These are phyloP conservation scores for Strix aluco DNA, from an alignment of 2,113 vertebrate species.

Conservation along the genomic window DNA sequence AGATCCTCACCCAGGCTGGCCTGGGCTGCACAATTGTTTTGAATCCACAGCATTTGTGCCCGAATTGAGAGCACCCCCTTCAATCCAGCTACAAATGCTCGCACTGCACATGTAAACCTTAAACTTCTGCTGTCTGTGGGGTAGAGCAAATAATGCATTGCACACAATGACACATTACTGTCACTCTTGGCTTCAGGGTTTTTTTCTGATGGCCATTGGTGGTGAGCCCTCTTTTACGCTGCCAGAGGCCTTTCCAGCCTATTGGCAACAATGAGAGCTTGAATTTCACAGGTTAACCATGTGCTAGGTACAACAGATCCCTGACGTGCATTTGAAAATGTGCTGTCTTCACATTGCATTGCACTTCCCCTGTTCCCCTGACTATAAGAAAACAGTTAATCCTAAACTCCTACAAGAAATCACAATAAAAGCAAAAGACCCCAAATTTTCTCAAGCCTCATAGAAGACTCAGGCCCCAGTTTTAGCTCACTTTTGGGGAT, in stretches of 20 bases:
- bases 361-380: not conserved
- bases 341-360: not conserved
- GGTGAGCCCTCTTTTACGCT: not conserved
- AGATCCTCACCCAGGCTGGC: not conserved
- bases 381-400: not conserved
- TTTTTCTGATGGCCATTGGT: not conserved
- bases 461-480: not conserved
- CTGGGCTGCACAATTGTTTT: not conserved
- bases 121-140: not conserved
- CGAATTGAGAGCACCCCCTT: rapidly evolving
- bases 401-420: not conserved
- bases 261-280: not conserved
- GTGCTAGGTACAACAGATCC: not conserved
- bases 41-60: too few relatives aligned
- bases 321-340: not conserved
- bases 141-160: not conserved
- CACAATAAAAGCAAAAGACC: not conserved
- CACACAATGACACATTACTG: not conserved
- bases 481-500: not conserved
- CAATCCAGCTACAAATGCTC: not conserved
- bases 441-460: not conserved
- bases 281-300: not conserved
- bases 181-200: not conserved
- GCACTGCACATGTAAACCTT: not conserved
- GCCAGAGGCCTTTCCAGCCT: not conserved